These are phyloP conservation scores for Ptychodera flava DNA, from an alignment of 35 echinoderm and acorn worm species.

Conservation along the genomic window DNA sequence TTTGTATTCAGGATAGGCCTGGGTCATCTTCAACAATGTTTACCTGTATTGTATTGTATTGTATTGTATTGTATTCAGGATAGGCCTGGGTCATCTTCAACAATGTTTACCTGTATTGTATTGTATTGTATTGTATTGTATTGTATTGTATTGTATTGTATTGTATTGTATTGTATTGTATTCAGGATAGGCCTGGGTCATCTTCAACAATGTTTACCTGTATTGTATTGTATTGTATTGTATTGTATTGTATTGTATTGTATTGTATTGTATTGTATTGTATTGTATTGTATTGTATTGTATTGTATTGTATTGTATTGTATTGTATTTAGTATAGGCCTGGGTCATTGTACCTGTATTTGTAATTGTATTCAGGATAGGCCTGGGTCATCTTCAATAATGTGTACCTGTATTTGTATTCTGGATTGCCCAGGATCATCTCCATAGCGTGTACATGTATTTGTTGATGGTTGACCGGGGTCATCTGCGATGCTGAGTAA, in stretches of 20 bases:
- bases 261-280: slow-evolving; percentile 2
- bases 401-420: too few species aligned
- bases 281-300: slow-evolving; percentile 2
- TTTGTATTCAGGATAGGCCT: too few species aligned
- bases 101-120: neutral
- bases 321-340: slow-evolving; percentile 2
- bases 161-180: neutral
- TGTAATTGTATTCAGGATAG: too few species aligned
- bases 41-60: too few species aligned
- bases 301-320: slow-evolving; percentile 2
- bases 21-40: too few species aligned
- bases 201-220: neutral
- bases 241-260: slow-evolving; percentile 2
- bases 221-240: neutral
- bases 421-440: too few species aligned
- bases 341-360: too few species aligned
- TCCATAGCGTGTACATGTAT: too few species aligned
- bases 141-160: neutral
- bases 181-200: neutral
- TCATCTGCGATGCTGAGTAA: too few species aligned
- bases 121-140: neutral
- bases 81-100: neutral
- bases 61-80: too few species aligned
- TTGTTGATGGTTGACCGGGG: too few species aligned
- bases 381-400: too few species aligned